Percentiles rank a stretch among this genome's conserved stretches.
phyloP scores from a whole-genome alignment of 1,140 invertebrate genomes.

The Batillaria attramentaria region DNA sequence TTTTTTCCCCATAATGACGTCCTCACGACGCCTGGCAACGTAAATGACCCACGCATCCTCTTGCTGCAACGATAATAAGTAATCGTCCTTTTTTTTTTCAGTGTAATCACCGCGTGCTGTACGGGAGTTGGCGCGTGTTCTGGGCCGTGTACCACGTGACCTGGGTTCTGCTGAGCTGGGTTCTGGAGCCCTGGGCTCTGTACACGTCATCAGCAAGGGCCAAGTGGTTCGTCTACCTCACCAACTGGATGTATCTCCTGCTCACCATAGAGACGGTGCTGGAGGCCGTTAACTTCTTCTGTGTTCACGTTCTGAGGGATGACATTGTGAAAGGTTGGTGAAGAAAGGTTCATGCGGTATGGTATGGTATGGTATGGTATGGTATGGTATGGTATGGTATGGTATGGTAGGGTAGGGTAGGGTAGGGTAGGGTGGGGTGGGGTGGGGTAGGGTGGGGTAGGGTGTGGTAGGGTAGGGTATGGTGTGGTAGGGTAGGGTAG shows the following conservation, averaged over 20 bases:
- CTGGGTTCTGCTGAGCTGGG: constrained; percentile 54
- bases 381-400: no score
- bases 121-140: constrained; percentile 53
- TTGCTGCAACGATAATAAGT: no score
- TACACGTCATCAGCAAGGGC: constrained; percentile 39
- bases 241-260: constrained; percentile 58
- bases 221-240: constrained; percentile 63
- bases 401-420: no score
- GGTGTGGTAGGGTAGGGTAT: no score
- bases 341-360: no score
- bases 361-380: no score
- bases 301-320: constrained; percentile 35
- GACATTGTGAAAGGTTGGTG: constrained; percentile 51
- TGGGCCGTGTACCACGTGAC: constrained; percentile 55
- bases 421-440: no score
- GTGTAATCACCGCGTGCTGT: constrained; percentile 35
- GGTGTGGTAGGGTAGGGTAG: no score
- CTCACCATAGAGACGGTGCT: constrained; percentile 50
- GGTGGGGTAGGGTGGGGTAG: no score
- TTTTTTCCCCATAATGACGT: no score
- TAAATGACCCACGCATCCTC: no score
- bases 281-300: constrained; percentile 43
- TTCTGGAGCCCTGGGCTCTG: constrained; percentile 45
- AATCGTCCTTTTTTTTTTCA: constrained; percentile 6
- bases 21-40: no score